A percentile compares a stretch with the other conserved stretches of the same genome.
These are phyloP conservation scores for Coregonus ussuriensis DNA, from an alignment of 2,797 vertebrate genomes.

Conservation along the genomic window DNA sequence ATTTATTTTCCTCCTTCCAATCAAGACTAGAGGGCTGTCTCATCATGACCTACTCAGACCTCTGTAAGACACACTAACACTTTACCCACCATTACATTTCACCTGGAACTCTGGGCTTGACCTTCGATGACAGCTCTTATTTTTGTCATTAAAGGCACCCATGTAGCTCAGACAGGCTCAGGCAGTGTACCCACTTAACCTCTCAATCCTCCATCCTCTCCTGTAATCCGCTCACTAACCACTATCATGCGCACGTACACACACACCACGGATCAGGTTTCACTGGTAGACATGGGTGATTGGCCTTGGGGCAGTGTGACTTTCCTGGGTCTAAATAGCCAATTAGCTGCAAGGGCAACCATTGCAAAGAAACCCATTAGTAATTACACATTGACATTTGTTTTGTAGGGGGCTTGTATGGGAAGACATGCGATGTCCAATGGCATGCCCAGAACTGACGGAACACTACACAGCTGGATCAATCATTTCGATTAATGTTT, in stretches of 20 bases:
- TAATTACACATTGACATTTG: no score
- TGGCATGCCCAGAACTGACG: background rate
- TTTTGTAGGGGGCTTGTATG: no score
- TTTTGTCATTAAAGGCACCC: conserved; percentile 12
- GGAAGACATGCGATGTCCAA: conserved; percentile 36
- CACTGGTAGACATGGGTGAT: conserved; percentile 54
- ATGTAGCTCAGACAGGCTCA: no score
- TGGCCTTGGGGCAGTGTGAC: conserved; percentile 54
- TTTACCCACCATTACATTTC: conserved; percentile 14
- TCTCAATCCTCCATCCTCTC: no score
- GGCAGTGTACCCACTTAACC: background rate
- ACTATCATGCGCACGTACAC: no score
- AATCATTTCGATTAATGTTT: conserved; percentile 27
- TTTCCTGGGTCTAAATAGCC: conserved; percentile 67
- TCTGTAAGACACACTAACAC: conserved; percentile 23
- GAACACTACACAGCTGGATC: conserved; percentile 31
- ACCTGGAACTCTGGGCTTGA: conserved; percentile 36
- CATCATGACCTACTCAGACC: background rate
- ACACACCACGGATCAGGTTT: no score
- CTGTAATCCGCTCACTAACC: no score
- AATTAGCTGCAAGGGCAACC: conserved; percentile 62
- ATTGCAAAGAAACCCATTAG: no score
- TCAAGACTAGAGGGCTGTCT: background rate
- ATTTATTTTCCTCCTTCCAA: background rate
- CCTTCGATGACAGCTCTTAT: conserved; percentile 12